Base-by-base conservation (phyloP, 2,888 invertebrate species). In the Cataglyphis altisquamis region DNA sequence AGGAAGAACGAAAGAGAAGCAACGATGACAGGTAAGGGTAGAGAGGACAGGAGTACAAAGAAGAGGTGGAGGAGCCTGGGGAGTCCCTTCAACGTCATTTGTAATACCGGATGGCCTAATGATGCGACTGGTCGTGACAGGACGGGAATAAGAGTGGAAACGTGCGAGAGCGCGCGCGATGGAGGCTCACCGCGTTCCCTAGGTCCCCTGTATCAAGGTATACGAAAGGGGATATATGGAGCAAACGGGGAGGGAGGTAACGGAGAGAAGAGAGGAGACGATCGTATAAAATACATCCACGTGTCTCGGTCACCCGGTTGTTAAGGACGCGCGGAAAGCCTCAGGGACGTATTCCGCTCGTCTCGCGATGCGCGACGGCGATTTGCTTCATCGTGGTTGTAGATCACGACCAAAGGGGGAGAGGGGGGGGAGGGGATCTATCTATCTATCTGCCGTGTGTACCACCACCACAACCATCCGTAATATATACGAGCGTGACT, bases 71-170 rank as follows among this genome's bases (percentile, higher is more conserved):
- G 85, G 70, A 83, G 83, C 62, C 77, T 84, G 67, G 66, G 86
- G 85, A 85, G 87, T 82, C 87, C 86, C 89, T 87, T 86, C 87
- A 88, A 91, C 89, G 90, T 91, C 92, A 90, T 91, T 92, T 91
- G 91, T 91, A 91, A 92, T 91, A 88, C 90, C 85, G 88, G 89
- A 91, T 88, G 90, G 90, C 88, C 92, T 92, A 92, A 92, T 92
- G 92, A 92, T 91, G 91, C 91, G 90, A 89, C 88, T 87, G 92
- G 89, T 92, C 91, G 92, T 90, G 92, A 92, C 92, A 90, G 91
- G 84, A 89, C 87, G 87, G 77, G 90, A 90, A 91, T 91, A 89
- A 91, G 89, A 89, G 86, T 90, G 87, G 90, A 87, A 88, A 84
- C 84, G 90, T 82, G 83, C 87, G 85, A 86, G 52, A 52, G 52